Percentiles rank a stretch among this genome's conserved stretches.
These are phyloP conservation scores for Forbesichthys papilliferus DNA, from an alignment of 2,113 vertebrate species.

Conservation along the genomic window DNA sequence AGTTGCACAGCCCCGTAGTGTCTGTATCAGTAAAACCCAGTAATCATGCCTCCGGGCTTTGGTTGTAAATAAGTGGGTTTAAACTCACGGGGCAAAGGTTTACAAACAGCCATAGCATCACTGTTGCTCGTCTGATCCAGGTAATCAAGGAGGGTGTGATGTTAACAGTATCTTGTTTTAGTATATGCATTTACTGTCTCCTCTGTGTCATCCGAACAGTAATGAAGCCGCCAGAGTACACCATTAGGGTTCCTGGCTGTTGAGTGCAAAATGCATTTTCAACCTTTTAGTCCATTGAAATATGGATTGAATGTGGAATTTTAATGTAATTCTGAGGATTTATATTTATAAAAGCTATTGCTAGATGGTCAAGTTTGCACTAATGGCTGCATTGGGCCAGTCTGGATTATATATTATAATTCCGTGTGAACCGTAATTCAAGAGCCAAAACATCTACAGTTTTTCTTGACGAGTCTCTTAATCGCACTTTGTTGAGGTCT, in stretches of 20 bases:
- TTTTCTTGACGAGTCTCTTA: conserved; percentile 30
- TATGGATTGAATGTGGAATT: neutral
- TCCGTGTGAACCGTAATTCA: conserved; percentile 24
- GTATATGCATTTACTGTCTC: conserved; percentile 6
- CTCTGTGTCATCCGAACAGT: conserved; percentile 23
- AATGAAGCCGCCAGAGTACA: conserved; percentile 22
- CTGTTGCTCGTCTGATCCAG: neutral
- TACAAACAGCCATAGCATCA: neutral
- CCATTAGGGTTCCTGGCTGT: conserved; percentile 24
- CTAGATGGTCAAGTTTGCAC: conserved; percentile 4
- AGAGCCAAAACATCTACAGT: conserved; percentile 33
- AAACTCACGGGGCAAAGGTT: neutral
- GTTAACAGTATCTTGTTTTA: conserved; percentile 16
- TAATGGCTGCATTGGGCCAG: conserved; percentile 20
- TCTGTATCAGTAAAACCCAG: neutral
- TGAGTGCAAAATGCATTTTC: conserved; percentile 19
- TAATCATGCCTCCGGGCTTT: neutral
- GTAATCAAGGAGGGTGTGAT: neutral
- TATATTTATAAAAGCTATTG: conserved; percentile 24
- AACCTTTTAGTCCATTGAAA: conserved; percentile 35
- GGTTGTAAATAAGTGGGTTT: neutral
- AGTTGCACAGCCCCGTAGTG: neutral
- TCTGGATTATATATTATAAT: conserved; percentile 27
- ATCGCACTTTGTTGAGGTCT: conserved; percentile 19
- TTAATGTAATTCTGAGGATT: conserved; percentile 22